Conservation (phyloP, 2,113 vertebrate genomes). For the Eidolon helvum region DNA sequence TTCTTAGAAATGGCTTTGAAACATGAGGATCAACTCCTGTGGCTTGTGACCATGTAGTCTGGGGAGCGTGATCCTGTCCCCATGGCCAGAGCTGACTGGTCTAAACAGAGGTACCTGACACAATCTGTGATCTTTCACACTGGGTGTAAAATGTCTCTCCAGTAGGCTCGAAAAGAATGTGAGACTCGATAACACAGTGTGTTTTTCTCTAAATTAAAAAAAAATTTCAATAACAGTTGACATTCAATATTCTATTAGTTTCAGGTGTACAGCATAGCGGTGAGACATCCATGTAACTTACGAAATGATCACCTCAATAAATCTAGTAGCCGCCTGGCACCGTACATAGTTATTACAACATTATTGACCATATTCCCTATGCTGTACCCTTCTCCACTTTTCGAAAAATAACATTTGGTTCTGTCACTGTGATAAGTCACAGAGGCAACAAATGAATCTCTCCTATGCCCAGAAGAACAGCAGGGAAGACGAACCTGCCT, state of each 20-base stretch:
- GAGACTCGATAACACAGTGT: not conserved
- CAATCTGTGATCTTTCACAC: not conserved
- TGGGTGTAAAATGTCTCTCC: not conserved
- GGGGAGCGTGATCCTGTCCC: not conserved
- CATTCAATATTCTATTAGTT: too few relatives aligned
- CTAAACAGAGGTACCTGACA: not conserved
- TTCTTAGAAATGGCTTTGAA: not conserved
- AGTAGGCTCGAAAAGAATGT: not conserved
- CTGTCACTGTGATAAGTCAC: not conserved
- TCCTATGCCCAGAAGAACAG: not conserved
- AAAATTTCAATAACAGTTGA: too few relatives aligned
- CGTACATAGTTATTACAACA: too few relatives aligned
- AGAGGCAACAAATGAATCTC: not conserved
- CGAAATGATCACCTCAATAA: too few relatives aligned
- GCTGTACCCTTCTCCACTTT: not conserved
- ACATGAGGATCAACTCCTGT: not conserved
- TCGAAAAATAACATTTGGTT: slow-evolving; percentile 24
- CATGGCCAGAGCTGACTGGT: not conserved
- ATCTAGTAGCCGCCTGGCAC: too few relatives aligned
- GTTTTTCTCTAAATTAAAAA: not conserved
- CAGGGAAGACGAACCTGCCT: not conserved
- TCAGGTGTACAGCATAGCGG: too few relatives aligned
- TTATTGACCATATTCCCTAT: too few relatives aligned
- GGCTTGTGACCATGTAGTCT: not conserved
- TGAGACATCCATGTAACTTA: too few relatives aligned